Conservation (phyloP, 53 echinoderm and acorn worm species). For the Echinometra lucunter region DNA sequence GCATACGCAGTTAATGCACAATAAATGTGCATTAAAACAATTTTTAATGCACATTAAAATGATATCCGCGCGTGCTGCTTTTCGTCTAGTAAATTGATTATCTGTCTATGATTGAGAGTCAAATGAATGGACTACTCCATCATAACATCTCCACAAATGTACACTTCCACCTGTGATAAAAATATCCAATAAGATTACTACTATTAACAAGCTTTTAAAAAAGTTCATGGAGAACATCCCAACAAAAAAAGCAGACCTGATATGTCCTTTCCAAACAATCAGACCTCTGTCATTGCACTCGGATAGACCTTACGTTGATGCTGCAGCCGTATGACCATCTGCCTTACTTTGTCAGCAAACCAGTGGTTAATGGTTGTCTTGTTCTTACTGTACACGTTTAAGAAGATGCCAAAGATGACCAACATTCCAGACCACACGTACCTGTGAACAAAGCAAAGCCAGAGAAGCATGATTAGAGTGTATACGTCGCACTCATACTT, state of each 20-base stretch:
- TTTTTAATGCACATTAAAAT: no score
- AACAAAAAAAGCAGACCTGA: background rate
- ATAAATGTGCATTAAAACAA: no score
- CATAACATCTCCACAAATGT: no score
- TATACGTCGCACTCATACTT: no score
- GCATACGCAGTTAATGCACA: no score
- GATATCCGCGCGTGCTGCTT: no score
- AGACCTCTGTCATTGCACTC: constrained; percentile 51
- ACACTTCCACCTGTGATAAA: no score
- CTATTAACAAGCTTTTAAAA: background rate
- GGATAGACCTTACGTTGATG: constrained; percentile 34
- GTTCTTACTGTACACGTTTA: constrained; percentile 99
- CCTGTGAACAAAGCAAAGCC: constrained; percentile 58
- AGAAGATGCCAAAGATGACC: constrained; percentile 89
- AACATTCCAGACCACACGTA: constrained; percentile 97
- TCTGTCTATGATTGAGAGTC: no score
- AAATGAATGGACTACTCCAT: no score
- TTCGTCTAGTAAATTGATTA: no score
- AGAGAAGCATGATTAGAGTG: no score
- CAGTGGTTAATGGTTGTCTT: constrained; percentile 43
- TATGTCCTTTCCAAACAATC: background rate
- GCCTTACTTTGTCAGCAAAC: constrained; percentile 28
- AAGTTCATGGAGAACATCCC: background rate
- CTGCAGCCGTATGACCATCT: constrained; percentile 47
- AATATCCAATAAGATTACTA: background rate